These are phyloP conservation scores for Xenopus laevis DNA, from an alignment of 2,113 vertebrate species.

Conservation along the genomic window DNA sequence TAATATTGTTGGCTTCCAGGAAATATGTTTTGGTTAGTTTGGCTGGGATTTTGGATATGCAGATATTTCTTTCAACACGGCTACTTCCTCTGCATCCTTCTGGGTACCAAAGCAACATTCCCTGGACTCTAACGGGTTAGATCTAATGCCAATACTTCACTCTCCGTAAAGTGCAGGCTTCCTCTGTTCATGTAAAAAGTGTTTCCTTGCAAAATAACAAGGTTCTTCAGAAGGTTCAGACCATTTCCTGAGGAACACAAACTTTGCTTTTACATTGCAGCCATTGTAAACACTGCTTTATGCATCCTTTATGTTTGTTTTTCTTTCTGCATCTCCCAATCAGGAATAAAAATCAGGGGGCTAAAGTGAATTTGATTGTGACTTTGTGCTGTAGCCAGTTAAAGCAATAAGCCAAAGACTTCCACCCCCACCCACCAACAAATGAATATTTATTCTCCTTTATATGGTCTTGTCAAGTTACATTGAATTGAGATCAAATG, in stretches of 20 bases:
- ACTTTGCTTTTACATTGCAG: slow-evolving; percentile 25
- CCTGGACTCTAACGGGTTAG: not conserved
- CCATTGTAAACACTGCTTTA: slow-evolving; percentile 36
- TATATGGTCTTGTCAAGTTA: not conserved
- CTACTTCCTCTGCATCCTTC: not conserved
- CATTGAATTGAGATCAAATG: not conserved
- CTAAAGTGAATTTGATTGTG: slow-evolving; percentile 19
- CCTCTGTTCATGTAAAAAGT: slow-evolving; percentile 11
- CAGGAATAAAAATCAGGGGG: slow-evolving; percentile 9
- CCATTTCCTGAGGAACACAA: slow-evolving; percentile 31
- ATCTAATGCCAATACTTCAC: slow-evolving; percentile 1
- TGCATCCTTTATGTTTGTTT: slow-evolving; percentile 41
- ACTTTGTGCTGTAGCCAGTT: slow-evolving; percentile 24
- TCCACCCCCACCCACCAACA: not conserved
- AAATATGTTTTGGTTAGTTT: not conserved
- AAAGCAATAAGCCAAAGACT: not conserved
- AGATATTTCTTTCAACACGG: not conserved
- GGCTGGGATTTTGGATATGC: not conserved
- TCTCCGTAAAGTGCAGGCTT: slow-evolving; percentile 19
- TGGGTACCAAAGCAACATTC: not conserved
- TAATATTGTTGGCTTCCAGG: not conserved
- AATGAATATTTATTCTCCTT: not conserved
- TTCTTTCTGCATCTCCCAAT: slow-evolving; percentile 29
- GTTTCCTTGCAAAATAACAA: slow-evolving; percentile 28
- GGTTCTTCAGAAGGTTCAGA: slow-evolving; percentile 21